A percentile compares a stretch with the other conserved stretches of the same genome.
These are phyloP conservation scores for Dynastes maya DNA, from an alignment of 2,888 invertebrate genomes.

Conservation along the genomic window DNA sequence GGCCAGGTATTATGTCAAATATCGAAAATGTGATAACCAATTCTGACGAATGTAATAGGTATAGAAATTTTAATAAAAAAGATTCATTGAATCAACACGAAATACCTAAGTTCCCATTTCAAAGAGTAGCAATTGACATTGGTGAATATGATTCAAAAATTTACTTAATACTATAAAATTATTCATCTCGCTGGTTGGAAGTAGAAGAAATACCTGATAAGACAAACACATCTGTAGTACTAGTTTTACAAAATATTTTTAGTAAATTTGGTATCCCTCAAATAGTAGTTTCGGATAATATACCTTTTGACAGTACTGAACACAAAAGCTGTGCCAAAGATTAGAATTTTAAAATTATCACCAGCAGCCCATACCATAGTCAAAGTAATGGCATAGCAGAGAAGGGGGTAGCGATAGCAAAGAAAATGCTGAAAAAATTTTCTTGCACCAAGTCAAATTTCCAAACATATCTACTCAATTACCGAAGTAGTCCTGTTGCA, in stretches of 20 bases:
- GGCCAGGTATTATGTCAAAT: slow-evolving; percentile 1
- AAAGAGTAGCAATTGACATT: slow-evolving; percentile 20
- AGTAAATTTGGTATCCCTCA: slow-evolving; percentile 30
- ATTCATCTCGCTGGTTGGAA: slow-evolving; percentile 12
- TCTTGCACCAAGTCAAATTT: slow-evolving; percentile 12
- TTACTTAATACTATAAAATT: slow-evolving; percentile 16
- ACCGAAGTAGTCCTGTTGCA: slow-evolving; percentile 2
- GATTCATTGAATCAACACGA: slow-evolving; percentile 5
- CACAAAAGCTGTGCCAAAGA: slow-evolving; percentile 36
- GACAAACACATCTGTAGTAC: slow-evolving; percentile 7
- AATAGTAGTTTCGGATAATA: not conserved
- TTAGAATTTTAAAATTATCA: slow-evolving; percentile 38
- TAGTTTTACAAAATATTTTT: slow-evolving; percentile 17
- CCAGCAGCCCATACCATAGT: slow-evolving; percentile 43
- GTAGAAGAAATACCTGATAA: slow-evolving; percentile 2
- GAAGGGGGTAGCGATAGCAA: slow-evolving; percentile 37
- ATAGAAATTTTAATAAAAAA: not conserved
- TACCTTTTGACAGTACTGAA: not conserved
- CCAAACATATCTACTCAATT: not conserved
- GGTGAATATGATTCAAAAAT: slow-evolving; percentile 10
- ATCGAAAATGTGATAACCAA: slow-evolving; percentile 2
- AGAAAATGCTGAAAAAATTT: slow-evolving; percentile 37
- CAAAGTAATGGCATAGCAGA: slow-evolving; percentile 41
- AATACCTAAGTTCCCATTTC: slow-evolving; percentile 19
- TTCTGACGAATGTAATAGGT: slow-evolving; percentile 17